phyloP scores from a whole-genome alignment of 2,113 vertebrate species.

The Platycercus adscitus region DNA sequence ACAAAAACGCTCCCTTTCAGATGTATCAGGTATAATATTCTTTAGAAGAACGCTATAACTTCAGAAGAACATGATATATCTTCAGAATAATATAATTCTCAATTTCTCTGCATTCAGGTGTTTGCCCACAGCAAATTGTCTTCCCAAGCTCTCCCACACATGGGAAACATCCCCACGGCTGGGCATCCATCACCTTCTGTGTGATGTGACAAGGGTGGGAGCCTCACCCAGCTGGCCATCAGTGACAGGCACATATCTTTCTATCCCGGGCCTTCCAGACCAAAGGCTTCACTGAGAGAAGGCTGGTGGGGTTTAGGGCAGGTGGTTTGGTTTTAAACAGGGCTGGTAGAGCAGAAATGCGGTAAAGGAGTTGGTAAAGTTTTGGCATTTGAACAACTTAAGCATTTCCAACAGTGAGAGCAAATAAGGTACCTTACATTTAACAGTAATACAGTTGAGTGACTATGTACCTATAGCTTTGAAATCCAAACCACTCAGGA shows the following conservation, averaged over 20 bases:
- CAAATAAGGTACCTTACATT: neutral
- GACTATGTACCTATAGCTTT: fast-evolving
- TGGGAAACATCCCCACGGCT: neutral
- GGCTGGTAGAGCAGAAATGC: neutral
- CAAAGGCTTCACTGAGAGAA: neutral
- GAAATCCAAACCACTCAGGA: neutral
- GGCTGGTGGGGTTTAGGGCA: too few relatives aligned
- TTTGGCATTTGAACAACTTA: fast-evolving
- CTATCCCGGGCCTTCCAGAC: fast-evolving
- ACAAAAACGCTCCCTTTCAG: too few relatives aligned
- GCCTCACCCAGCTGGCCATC: neutral
- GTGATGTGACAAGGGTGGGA: neutral
- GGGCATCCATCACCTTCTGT: neutral
- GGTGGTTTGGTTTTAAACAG: neutral
- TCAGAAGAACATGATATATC: neutral
- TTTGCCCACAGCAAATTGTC: neutral
- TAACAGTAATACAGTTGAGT: fast-evolving
- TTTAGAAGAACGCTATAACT: neutral
- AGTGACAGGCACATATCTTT: neutral
- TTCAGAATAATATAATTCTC: neutral
- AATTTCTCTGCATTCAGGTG: neutral
- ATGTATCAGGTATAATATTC: fast-evolving
- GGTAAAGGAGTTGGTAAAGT: neutral
- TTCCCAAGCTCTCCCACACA: neutral
- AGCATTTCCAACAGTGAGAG: neutral